Evolutionary conservation across 2,888 invertebrate genomes (phyloP), one percentile per base, ranked within the genome.

Genomic region (Pachymerium ferrugineum): DNA sequence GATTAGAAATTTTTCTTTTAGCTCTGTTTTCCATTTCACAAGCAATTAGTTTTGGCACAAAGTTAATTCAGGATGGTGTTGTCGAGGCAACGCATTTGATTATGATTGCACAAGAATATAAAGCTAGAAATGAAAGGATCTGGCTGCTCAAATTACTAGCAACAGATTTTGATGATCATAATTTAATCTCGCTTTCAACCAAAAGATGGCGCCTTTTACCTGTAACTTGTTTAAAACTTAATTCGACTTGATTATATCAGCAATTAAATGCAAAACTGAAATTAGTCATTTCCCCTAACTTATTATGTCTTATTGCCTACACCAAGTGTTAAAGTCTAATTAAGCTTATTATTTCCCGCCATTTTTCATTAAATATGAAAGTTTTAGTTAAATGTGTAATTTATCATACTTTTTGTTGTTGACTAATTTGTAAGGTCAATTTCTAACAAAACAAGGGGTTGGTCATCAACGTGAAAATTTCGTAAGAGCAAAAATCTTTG

Each of bases 1-100:
- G 62, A 62, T 62, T 62, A 62, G 62, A 62, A 62, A 62, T 62
- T 62, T 62, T 62, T 62, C 62, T 62, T 62, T n/a, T n/a, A n/a
- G 62, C 62, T 62, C 62, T 62, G 62, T 62, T 62, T 62, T 62
- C 62, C 62, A 62, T 62, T 62, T 62, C 62, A 62, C 62, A 62
- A 62, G 62, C 62, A 62, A 62, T 62, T 62, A 62, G 62, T 62
- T 62, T 62, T 62, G 62, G 62, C 62, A 62, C 28, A 62, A 62
- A 62, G 62, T 62, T 62, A 62, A 62, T 62, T 62, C 62, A 25
- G 62, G 62, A 62, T 62, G 62, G 25, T 62, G 62, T 62, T 8
- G 62, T 28, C 62, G 28, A 28, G 62, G 62, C 62, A 62, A 62
- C 62, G 28, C 62, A 62, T 62, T 62, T 62, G 62, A 62, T 62